Percentiles rank a stretch among this genome's conserved stretches.
These are phyloP conservation scores for Ariolimax columbianus DNA, from an alignment of 2,888 invertebrate species.

Conservation along the genomic window DNA sequence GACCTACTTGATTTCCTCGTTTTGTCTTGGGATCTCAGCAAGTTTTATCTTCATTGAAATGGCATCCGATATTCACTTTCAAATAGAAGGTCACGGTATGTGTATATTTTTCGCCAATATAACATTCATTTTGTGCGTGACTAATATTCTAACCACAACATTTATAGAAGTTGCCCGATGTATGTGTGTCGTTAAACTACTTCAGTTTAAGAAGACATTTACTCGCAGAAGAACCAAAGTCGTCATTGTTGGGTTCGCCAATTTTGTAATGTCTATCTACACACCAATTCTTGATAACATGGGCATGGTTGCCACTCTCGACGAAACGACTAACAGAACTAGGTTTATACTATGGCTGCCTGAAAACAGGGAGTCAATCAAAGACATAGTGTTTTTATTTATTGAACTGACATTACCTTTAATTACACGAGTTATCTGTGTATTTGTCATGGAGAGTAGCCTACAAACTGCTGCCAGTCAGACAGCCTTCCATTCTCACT, in stretches of 20 bases:
- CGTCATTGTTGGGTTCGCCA: neutral
- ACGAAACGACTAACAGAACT: neutral
- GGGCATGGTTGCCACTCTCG: neutral
- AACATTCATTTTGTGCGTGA: neutral
- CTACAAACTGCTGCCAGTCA: no score
- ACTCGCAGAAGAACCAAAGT: neutral
- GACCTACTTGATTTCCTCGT: neutral
- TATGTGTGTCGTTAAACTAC: slow-evolving; percentile 7
- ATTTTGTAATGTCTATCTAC: neutral
- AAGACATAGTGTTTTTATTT: neutral
- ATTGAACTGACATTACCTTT: neutral
- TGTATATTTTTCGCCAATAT: neutral
- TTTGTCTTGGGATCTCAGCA: neutral
- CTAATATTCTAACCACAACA: slow-evolving; percentile 16
- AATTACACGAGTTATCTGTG: neutral
- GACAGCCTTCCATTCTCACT: no score
- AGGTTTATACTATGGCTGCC: neutral
- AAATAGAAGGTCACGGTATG: neutral
- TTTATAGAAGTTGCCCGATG: slow-evolving; percentile 19
- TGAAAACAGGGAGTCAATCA: neutral
- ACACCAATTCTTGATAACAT: neutral
- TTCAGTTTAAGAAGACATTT: slow-evolving; percentile 17
- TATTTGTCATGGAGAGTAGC: no score
- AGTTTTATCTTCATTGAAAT: neutral
- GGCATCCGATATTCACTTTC: neutral